phyloP scores from a whole-genome alignment of 1,140 invertebrate genomes.

The Caerostris darwini region DNA sequence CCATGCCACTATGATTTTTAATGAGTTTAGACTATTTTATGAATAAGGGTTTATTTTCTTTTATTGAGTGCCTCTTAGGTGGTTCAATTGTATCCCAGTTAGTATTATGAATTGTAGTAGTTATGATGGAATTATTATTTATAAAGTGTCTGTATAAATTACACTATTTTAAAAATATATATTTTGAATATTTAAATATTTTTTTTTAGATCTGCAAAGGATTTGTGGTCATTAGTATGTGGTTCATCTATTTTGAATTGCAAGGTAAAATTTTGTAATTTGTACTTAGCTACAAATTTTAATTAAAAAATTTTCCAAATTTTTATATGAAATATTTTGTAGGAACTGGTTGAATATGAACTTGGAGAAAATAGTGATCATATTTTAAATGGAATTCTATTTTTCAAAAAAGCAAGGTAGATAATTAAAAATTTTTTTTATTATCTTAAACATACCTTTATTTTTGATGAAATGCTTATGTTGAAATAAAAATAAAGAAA shows the following conservation, averaged over 20 bases:
- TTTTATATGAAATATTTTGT: conserved; percentile 37
- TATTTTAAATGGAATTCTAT: conserved; percentile 80
- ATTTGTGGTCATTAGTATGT: conserved; percentile 81
- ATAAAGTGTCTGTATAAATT: too few relatives aligned
- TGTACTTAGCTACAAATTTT: neutral
- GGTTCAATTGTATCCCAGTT: too few relatives aligned
- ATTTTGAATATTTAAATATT: too few relatives aligned
- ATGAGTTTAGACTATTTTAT: too few relatives aligned
- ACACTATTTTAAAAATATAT: too few relatives aligned
- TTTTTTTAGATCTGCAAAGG: conserved; percentile 80
- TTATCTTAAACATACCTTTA: neutral
- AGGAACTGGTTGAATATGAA: conserved; percentile 80
- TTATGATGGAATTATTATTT: too few relatives aligned
- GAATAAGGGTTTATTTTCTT: too few relatives aligned
- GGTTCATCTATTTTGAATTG: conserved; percentile 80
- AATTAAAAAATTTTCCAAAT: neutral
- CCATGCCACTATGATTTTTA: too few relatives aligned
- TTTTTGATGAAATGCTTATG: neutral
- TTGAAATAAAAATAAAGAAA: neutral
- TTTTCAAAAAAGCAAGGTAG: conserved; percentile 80
- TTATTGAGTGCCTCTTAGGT: too few relatives aligned
- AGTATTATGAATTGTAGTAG: too few relatives aligned
- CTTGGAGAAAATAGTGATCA: conserved; percentile 80
- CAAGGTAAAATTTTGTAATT: conserved; percentile 78
- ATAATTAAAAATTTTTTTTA: neutral